Conservation (phyloP, 37 sponge, comb jelly and placozoan species). For the Cliona cf. orientalis region DNA sequence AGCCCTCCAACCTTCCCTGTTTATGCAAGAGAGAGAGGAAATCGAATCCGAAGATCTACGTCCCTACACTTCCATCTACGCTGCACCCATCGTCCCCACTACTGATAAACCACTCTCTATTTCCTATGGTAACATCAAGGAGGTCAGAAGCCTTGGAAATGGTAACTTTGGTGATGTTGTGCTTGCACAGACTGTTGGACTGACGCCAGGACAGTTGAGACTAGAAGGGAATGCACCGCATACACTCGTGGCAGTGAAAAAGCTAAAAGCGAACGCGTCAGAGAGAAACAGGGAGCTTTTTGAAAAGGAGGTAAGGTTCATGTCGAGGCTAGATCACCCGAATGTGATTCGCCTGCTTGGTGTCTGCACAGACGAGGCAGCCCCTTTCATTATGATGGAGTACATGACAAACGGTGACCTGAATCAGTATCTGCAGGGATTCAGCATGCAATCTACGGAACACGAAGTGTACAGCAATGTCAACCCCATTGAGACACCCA, state of each 20-base stretch:
- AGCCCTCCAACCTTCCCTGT: neutral
- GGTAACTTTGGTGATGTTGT: conserved; percentile 76
- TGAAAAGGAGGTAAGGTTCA: conserved; percentile 66
- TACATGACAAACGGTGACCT: conserved; percentile 79
- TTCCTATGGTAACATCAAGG: conserved; percentile 18
- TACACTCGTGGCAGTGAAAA: conserved; percentile 58
- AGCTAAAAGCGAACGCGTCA: conserved; percentile 25
- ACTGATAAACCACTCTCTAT: conserved; percentile 16
- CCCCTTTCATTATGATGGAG: conserved; percentile 76
- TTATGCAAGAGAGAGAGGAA: neutral
- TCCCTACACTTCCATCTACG: conserved; percentile 32
- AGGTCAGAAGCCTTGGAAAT: conserved; percentile 43
- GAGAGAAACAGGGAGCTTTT: conserved; percentile 13
- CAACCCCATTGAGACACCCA: conserved; percentile 4
- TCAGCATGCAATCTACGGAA: neutral
- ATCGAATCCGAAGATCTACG: conserved; percentile 15
- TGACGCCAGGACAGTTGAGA: conserved; percentile 47
- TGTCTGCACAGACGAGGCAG: conserved; percentile 42
- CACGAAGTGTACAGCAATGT: neutral
- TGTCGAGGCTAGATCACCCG: conserved; percentile 60
- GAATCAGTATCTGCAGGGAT: conserved; percentile 55
- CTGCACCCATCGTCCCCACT: neutral
- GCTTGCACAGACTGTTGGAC: conserved; percentile 44
- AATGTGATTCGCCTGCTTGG: conserved; percentile 67
- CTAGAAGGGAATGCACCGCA: conserved; percentile 26